These are phyloP conservation scores for Rhinolophus ferrumequinum DNA, from an alignment of 2,113 vertebrate species.

Conservation along the genomic window DNA sequence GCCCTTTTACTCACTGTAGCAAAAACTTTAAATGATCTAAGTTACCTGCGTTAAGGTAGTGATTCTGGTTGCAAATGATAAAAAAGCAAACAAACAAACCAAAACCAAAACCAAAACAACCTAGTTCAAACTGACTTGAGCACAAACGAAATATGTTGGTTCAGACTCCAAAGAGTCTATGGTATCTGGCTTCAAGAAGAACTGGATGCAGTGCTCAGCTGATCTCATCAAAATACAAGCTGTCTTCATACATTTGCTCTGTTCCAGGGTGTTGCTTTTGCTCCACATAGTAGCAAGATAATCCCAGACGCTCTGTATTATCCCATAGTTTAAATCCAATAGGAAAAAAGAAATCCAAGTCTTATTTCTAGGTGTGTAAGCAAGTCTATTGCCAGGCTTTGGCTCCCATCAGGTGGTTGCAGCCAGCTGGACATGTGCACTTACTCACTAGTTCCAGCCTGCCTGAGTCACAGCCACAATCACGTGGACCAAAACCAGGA, in stretches of 20 bases:
- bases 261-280: rapidly evolving
- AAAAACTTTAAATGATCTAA: background rate
- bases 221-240: no score
- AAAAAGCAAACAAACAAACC: background rate
- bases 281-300: background rate
- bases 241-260: background rate
- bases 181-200: background rate
- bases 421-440: background rate
- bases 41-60: background rate
- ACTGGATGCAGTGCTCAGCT: rapidly evolving
- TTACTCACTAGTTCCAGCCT: background rate
- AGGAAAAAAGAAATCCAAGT: background rate
- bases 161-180: background rate
- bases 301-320: background rate
- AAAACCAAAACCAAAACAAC: background rate
- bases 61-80: background rate
- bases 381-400: background rate
- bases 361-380: background rate
- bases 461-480: background rate
- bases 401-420: background rate
- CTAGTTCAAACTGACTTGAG: background rate
- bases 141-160: background rate
- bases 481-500: background rate
- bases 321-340: background rate
- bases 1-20: background rate